Evolutionary conservation across 2,888 invertebrate genomes (phyloP), one percentile per base, ranked within the genome.

Genomic region (Eupithecia pulchellata): DNA sequence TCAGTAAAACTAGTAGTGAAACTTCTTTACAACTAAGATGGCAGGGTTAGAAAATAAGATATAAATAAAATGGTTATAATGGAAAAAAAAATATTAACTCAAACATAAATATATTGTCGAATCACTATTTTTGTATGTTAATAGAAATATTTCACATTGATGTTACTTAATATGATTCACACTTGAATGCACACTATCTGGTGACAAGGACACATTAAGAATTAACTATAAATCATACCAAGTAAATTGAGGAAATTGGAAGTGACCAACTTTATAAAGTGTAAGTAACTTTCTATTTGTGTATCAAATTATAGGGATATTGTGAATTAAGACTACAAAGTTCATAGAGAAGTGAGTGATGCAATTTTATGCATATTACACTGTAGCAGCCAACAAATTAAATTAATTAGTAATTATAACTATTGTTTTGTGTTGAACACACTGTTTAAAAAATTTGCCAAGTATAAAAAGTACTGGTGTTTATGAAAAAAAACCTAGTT

Each of bases 241-340:
- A 20, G 4, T 14, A 61, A 2, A 32, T 25, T 32, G 20, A 20
- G 20, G n/a, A 32, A 34, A 34, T 60, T 20, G 6, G 20, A 34
- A 25, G 36, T 68, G 39, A 72, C 65, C 62, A 14, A 65, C 47
- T 64, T 71, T 29, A 61, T 61, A 32, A 13, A 5, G 9, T n/a
- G 65, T 57, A 68, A 66, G 63, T 66, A 39, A 64, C 66, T 69
- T 72, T 69, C 72, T 64, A 68, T 0, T 34, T 17, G 52, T 65
- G 60, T 71, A 65, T 68, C 32, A 39, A 64, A 61, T 71, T 62
- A 57, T 47, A 65, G 64, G 68, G 64, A 65, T 68, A 65, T 68
- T 2, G 14, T 57, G 55, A 47, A 27, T 2, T n/a, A 66, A 17
- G 14, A 25, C 27, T 52, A 34, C 29, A 25, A 52, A 36, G 60